A percentile compares a stretch with the other conserved stretches of the same genome.
These are phyloP conservation scores for Bubo scandiacus DNA, from an alignment of 2,113 vertebrate genomes.

Conservation along the genomic window DNA sequence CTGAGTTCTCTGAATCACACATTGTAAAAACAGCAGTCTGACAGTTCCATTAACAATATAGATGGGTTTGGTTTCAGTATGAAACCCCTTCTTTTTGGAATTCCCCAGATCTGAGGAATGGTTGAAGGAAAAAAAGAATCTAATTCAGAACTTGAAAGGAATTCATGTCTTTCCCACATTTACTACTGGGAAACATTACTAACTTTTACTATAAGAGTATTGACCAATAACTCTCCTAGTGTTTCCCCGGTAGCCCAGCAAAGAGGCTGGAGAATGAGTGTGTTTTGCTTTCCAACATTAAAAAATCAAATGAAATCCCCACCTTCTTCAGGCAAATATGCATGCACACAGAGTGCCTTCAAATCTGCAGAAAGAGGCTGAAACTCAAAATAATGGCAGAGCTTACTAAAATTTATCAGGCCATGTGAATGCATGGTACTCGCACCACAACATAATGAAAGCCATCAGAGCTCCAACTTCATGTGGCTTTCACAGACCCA, in stretches of 20 bases:
- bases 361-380: background rate
- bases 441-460: constrained; percentile 34
- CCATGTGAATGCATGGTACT: background rate
- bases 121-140: background rate
- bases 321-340: background rate
- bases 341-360: background rate
- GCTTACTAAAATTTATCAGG: background rate
- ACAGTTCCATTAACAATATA: constrained; percentile 34
- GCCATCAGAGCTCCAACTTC: constrained; percentile 23
- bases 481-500: background rate
- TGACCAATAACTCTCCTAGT: constrained; percentile 2
- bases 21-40: constrained; percentile 48
- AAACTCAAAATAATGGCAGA: constrained; percentile 5
- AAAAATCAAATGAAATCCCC: background rate
- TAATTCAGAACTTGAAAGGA: constrained; percentile 39
- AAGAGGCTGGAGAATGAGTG: background rate
- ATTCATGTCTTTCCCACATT: constrained; percentile 43
- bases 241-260: constrained; percentile 21
- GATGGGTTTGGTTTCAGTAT: constrained; percentile 13
- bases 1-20: constrained; percentile 53
- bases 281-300: background rate
- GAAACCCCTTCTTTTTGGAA: constrained; percentile 34
- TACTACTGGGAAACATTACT: constrained; percentile 48
- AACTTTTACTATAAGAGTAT: constrained; percentile 31
- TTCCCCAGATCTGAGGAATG: constrained; percentile 25